A percentile compares a stretch with the other conserved stretches of the same genome.
Evolutionary conservation across 2,888 invertebrate species (phyloP).

Genomic region (Vannuccia rotundouncinata): DNA sequence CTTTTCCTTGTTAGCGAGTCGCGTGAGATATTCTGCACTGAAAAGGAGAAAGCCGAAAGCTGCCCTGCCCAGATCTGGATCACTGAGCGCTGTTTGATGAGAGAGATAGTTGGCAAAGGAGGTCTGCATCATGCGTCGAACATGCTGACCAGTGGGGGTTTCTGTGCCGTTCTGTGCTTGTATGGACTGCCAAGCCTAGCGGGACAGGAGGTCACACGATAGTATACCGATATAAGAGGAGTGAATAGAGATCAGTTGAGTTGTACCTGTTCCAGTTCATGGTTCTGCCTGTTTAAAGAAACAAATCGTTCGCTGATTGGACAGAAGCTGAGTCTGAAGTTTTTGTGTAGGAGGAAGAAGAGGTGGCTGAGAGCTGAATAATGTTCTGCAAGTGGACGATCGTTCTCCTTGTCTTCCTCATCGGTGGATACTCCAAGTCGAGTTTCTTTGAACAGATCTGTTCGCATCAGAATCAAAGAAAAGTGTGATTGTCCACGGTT

Average conservation of each 20-base stretch:
- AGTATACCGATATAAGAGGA: too few relatives aligned
- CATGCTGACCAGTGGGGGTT: background rate
- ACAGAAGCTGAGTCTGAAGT: slow-evolving; percentile 14
- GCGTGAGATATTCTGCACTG: background rate
- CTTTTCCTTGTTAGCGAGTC: background rate
- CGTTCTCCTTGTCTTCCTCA: background rate
- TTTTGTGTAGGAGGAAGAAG: slow-evolving; percentile 24
- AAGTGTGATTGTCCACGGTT: too few relatives aligned
- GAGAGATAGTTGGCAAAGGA: slow-evolving; percentile 14
- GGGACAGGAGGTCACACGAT: too few relatives aligned
- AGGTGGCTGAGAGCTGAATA: slow-evolving; percentile 29
- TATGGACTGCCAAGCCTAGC: background rate
- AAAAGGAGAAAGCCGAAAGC: background rate
- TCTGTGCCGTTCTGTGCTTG: background rate
- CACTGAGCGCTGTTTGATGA: background rate
- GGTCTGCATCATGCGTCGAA: slow-evolving; percentile 18
- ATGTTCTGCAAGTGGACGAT: background rate
- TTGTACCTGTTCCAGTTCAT: slow-evolving; percentile 27
- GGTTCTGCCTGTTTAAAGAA: slow-evolving; percentile 14
- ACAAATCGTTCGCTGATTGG: slow-evolving; percentile 21
- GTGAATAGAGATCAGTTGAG: too few relatives aligned
- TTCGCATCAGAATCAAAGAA: too few relatives aligned
- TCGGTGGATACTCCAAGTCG: background rate
- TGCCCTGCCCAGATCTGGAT: slow-evolving; percentile 7
- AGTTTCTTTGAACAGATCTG: background rate